Evolutionary conservation across 2,797 vertebrate genomes (phyloP).

Genomic region (Acrocephalus scirpaceus): DNA sequence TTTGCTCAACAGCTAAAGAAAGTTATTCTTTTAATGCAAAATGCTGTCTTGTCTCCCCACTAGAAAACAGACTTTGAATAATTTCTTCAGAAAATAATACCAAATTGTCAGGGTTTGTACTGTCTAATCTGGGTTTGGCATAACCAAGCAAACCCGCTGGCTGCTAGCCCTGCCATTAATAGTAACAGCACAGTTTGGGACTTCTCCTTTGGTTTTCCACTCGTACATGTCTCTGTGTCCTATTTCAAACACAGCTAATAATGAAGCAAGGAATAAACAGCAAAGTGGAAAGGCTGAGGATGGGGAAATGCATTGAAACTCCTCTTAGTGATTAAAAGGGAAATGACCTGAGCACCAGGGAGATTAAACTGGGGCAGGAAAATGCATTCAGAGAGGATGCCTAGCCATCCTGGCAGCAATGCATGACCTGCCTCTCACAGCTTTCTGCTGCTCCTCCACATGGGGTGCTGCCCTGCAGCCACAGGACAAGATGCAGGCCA

Average conservation of each 20-base stretch:
- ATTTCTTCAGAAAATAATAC: background rate
- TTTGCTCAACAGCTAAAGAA: background rate
- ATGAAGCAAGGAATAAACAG: background rate
- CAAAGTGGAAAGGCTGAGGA: background rate
- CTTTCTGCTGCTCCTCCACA: background rate
- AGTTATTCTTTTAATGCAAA: background rate
- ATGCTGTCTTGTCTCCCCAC: background rate
- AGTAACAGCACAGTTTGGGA: background rate
- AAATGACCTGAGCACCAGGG: background rate
- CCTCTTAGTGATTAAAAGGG: background rate
- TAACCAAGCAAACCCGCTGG: background rate
- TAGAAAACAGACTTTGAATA: background rate
- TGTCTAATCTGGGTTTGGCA: background rate
- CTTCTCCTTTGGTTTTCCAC: background rate
- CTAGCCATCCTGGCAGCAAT: rapidly evolving
- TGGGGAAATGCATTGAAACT: background rate
- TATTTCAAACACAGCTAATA: background rate
- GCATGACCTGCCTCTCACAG: rapidly evolving
- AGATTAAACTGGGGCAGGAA: background rate
- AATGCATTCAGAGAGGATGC: background rate
- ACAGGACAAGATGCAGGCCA: background rate
- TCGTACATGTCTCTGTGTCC: rapidly evolving
- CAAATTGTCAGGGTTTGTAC: background rate
- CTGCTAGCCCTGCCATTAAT: background rate
- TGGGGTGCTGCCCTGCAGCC: rapidly evolving